Evolutionary conservation across 2,888 invertebrate species (phyloP).

Genomic region (Caradrina clavipalpis): DNA sequence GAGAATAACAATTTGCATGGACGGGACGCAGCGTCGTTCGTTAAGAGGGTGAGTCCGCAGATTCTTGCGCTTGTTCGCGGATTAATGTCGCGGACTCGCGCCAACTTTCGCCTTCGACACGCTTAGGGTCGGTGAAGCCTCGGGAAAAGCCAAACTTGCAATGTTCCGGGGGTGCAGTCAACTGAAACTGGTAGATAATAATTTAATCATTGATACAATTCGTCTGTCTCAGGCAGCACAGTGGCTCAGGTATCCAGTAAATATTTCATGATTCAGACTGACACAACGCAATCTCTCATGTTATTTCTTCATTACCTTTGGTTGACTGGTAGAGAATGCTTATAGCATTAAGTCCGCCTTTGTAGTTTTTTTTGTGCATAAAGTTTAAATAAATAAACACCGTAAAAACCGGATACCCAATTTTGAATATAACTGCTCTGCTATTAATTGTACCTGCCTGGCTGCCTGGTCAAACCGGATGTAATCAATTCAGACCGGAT

Average conservation of each 20-base stretch:
- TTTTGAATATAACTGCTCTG: not conserved
- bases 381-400: no score
- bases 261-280: not conserved
- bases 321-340: no score
- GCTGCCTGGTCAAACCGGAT: constrained; percentile 3
- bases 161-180: not conserved
- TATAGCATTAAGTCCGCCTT: no score
- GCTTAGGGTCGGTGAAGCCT: constrained; percentile 39
- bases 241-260: not conserved
- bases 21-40: constrained; percentile 30
- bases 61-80: constrained; percentile 61
- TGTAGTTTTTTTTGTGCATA: no score
- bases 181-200: not conserved
- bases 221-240: not conserved
- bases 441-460: not conserved
- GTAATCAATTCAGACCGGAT: constrained; percentile 21
- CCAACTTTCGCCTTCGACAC: constrained; percentile 54
- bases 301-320: no score
- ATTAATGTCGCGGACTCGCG: constrained; percentile 54
- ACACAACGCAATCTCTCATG: no score
- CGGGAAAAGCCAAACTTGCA: not conserved
- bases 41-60: constrained; percentile 65
- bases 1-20: constrained; percentile 54
- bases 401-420: not conserved
- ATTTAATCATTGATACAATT: not conserved